These are phyloP conservation scores for Meda fulgida DNA, from an alignment of 2,797 vertebrate species.

Conservation along the genomic window DNA sequence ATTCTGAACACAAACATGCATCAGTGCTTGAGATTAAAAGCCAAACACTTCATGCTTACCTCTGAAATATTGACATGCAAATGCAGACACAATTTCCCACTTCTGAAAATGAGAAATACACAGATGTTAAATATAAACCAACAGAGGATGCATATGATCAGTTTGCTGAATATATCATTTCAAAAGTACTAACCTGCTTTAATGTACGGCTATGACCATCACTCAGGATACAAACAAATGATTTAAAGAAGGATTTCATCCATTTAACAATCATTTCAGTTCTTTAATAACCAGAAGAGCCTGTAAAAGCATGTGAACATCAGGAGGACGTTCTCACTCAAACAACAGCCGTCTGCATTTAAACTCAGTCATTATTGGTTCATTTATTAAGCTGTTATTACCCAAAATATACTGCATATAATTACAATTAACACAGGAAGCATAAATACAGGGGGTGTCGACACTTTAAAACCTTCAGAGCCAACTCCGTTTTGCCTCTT, in stretches of 20 bases:
- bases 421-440: constrained; percentile 57
- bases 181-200: background rate
- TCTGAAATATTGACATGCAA: background rate
- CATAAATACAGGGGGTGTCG: constrained; percentile 46
- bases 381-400: constrained; percentile 58
- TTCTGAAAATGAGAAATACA: background rate
- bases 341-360: background rate
- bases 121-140: background rate
- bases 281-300: constrained; percentile 1
- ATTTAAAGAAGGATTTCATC: too few species aligned
- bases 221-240: background rate
- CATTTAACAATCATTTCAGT: background rate
- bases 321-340: background rate
- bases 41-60: background rate
- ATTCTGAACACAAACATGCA: background rate
- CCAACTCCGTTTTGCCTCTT: constrained; percentile 3
- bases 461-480: constrained; percentile 43
- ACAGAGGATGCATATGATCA: background rate
- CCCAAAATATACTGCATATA: constrained; percentile 60
- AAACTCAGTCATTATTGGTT: constrained; percentile 8
- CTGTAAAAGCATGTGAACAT: constrained; percentile 1
- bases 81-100: background rate
- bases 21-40: background rate
- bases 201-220: background rate
- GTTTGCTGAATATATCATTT: background rate